Evolutionary conservation across 2,113 vertebrate species (phyloP).

Genomic region (Ctenomys sociabilis): DNA sequence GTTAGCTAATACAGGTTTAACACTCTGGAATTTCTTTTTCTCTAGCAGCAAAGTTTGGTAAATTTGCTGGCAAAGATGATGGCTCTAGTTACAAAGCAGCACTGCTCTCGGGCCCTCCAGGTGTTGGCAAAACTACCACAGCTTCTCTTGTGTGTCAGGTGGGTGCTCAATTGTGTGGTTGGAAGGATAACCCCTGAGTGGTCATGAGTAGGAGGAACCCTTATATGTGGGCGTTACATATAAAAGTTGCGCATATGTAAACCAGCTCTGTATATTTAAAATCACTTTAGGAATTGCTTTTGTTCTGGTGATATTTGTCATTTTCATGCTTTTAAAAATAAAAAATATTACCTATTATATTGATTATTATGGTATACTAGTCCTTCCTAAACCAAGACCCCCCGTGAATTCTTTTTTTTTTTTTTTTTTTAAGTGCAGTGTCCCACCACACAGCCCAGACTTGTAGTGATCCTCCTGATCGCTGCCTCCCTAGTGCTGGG

Average conservation of each 20-base stretch:
- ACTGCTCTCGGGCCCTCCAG: slow-evolving; percentile 96
- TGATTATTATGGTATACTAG: background rate
- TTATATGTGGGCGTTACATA: background rate
- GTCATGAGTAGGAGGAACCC: accelerated
- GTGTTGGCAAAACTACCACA: slow-evolving; percentile 98
- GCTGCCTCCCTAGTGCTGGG: too few species aligned
- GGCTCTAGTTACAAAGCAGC: slow-evolving; percentile 93
- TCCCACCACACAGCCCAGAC: too few species aligned
- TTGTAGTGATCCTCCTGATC: too few species aligned
- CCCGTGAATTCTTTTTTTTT: background rate
- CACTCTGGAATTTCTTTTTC: slow-evolving; percentile 55
- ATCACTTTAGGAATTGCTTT: slow-evolving; percentile 20
- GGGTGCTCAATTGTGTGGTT: slow-evolving; percentile 62
- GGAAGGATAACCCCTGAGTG: background rate
- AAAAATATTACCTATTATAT: background rate
- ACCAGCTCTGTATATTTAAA: background rate
- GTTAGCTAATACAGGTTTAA: background rate
- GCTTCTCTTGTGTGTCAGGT: slow-evolving; percentile 97
- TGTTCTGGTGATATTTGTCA: background rate
- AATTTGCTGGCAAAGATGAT: slow-evolving; percentile 92
- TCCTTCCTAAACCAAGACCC: background rate
- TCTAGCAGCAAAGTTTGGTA: slow-evolving; percentile 85
- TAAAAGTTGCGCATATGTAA: background rate
- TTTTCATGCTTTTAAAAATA: slow-evolving; percentile 31
- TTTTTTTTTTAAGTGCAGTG: too few species aligned